Conservation (phyloP, 64 coral and sea anemone genomes). For the Pocillopora damicornis region DNA sequence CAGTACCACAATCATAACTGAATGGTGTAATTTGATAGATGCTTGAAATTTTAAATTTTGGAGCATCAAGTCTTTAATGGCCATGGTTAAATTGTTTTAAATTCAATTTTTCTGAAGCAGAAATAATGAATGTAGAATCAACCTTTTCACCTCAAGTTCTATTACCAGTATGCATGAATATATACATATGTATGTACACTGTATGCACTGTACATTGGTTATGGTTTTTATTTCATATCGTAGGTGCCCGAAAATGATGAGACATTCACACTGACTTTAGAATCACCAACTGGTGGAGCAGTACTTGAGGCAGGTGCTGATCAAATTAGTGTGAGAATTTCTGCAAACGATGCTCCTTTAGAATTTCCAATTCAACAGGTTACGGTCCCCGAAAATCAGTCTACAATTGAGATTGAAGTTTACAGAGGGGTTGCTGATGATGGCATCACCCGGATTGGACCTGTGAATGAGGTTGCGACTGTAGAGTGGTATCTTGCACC, state of each 20-base stretch:
- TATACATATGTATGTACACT: too few species aligned
- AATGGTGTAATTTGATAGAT: too few species aligned
- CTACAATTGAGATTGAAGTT: conserved; percentile 59
- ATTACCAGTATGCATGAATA: too few species aligned
- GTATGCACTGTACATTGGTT: too few species aligned
- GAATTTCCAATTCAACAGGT: conserved; percentile 62
- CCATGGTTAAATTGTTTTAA: too few species aligned
- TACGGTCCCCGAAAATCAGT: conserved; percentile 68
- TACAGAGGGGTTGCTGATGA: conserved; percentile 61
- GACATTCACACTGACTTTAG: conserved; percentile 50
- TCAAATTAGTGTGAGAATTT: conserved; percentile 57
- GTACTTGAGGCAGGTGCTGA: conserved; percentile 49
- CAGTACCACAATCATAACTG: too few species aligned
- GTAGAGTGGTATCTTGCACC: conserved; percentile 74
- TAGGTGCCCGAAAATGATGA: conserved; percentile 78
- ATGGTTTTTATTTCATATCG: background rate
- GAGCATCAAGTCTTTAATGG: too few species aligned
- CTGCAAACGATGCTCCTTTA: conserved; percentile 84
- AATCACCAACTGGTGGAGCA: conserved; percentile 58
- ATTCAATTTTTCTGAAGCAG: too few species aligned
- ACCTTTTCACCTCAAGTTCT: too few species aligned
- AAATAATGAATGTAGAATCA: too few species aligned
- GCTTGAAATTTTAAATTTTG: too few species aligned
- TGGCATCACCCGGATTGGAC: conserved; percentile 56
- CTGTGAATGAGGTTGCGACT: conserved; percentile 37